Base-by-base conservation (phyloP, 2,797 vertebrate species). In the Ciconia nigra region DNA sequence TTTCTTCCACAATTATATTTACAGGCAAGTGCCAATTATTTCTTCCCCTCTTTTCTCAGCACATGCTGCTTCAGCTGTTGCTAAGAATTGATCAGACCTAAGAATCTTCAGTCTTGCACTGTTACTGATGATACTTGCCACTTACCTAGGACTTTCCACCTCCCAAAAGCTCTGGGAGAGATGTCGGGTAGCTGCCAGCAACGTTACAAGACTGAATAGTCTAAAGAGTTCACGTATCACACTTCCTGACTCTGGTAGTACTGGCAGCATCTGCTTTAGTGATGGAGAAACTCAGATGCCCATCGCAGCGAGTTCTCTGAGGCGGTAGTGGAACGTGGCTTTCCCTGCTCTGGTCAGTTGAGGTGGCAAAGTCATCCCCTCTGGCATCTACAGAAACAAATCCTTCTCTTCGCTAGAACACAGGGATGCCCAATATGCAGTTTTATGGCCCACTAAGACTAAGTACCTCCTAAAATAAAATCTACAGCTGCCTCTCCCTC, bases 1-100 rank as follows among this genome's bases (percentile, higher is more conserved):
- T 90, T 92, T 95, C 94, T 92, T 82, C 78, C 88, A 69, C 90
- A 87, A 83, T 96, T 95, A 91, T 63, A 94, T 96, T 96, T 96
- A 94, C 82, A 49, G 92, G 72, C 83, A 81, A 91, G 79, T 24
- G 9, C 85, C 96, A 96, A 47, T 95, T 96, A 94, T 83, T 90
- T 62, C 89, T 77, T 88, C 42, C 55, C 66, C 80, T 73, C 62
- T 93, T 84, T 92, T 69, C 74, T 87, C 79, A 39, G 79, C 77
- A 55, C 81, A 4, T 33, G 90, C 93, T 78, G 82, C 69, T 81
- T 83, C 86, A 91, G 87, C 87, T 91, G 62, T 83, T 85, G 80
- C 76, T 87, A 28, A 79, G 93, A 77, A 88, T 82, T 88, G 87
- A 79, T 93, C 93, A 78, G 73, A 81, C 58, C 65, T 74, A 74